Base-by-base conservation (phyloP, 1,140 invertebrate genomes). In the Heliconius hewitsoni region DNA sequence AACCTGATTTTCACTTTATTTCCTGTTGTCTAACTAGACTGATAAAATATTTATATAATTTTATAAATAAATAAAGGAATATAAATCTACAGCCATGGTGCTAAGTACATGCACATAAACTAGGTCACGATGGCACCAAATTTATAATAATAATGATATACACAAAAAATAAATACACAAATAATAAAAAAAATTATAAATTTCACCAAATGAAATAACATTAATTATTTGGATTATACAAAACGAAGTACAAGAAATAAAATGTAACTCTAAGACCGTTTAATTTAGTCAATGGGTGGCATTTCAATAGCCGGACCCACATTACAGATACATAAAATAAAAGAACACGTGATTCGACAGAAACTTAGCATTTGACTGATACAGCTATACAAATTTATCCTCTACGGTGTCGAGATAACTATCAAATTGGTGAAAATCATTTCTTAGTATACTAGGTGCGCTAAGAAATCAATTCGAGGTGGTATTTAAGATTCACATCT, bases 401-500 rank as follows among this genome's bases (percentile, higher is more conserved):
- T 50, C 27, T 77, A 77, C n/a, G 46, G 19, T 71, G 16, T 19
- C 6, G 34, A 72, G 46, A 74, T 71, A 82, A 18, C 84, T 76
- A 82, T 86, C 82, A 84, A 74, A 85, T 81, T 81, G 42, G 78
- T 73, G 73, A 79, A 80, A 82, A 74, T 80, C 76, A 73, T 46
- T 73, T 82, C 42, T 79, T 77, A 80, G 57, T 80, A 66, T 83
- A 77, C 78, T 82, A 78, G 77, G 79, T 81, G 71, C 77, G 82
- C 81, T 79, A 84, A 81, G 81, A 85, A 80, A 80, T 73, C 76
- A 85, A 85, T 86, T 83, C 78, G 83, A 88, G 84, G 85, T 81
- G 79, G 80, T 83, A 80, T 83, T 90, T 84, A 74, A 83, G 85
- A 92, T 92, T 89, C 86, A 83, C 72, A 86, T 84, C 86, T 86